Percentiles rank a stretch among this genome's conserved stretches.
Evolutionary conservation across 1,140 invertebrate species (phyloP).

Genomic region (Orius insidiosus): DNA sequence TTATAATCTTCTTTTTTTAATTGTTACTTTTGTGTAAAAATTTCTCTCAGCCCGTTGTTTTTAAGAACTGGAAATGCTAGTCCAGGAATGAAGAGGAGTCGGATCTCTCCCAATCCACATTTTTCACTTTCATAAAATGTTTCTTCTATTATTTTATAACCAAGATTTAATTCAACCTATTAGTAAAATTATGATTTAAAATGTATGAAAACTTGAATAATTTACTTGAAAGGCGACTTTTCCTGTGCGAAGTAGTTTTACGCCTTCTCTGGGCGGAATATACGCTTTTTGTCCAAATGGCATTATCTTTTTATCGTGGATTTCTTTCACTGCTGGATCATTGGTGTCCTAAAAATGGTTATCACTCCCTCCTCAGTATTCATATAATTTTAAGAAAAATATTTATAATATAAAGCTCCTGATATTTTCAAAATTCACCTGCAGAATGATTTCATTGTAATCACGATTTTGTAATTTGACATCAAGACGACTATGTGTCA

Average conservation of each 20-base stretch:
- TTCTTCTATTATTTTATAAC: constrained; percentile 35
- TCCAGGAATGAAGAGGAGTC: constrained; percentile 33
- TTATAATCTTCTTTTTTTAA: neutral
- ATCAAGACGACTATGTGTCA: constrained; percentile 38
- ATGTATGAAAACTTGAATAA: too few species aligned
- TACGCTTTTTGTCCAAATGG: constrained; percentile 33
- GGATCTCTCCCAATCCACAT: constrained; percentile 35
- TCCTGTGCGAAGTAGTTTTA: constrained; percentile 30
- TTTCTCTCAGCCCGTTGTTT: constrained; percentile 35
- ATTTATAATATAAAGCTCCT: too few species aligned
- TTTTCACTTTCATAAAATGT: constrained; percentile 39
- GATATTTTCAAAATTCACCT: constrained; percentile 11
- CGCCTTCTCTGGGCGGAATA: constrained; percentile 29
- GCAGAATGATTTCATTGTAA: constrained; percentile 42
- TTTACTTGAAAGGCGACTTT: constrained; percentile 35
- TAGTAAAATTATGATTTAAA: neutral
- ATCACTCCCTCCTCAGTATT: too few species aligned
- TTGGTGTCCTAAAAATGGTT: constrained; percentile 35
- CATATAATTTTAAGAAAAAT: too few species aligned
- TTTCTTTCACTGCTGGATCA: constrained; percentile 36
- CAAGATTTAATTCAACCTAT: constrained; percentile 32
- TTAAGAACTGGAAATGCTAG: constrained; percentile 31
- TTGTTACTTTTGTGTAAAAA: constrained; percentile 30
- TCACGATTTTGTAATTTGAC: constrained; percentile 39
- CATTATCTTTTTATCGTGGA: constrained; percentile 40